Conservation (phyloP, 1,140 invertebrate genomes). For the Brachionus rotundiformis region DNA sequence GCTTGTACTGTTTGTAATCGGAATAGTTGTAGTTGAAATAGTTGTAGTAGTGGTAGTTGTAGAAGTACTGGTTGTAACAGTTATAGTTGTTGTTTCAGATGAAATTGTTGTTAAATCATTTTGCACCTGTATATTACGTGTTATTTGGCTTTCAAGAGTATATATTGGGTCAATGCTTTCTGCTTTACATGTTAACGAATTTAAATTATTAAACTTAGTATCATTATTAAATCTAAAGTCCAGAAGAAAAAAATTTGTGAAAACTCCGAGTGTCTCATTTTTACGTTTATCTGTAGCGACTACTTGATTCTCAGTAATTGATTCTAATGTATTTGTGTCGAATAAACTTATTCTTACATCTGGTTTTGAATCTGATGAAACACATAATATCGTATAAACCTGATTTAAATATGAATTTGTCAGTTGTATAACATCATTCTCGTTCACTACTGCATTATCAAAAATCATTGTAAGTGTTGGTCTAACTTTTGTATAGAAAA, state of each 20-base stretch:
- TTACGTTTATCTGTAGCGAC: not conserved
- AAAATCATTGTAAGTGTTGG: not conserved
- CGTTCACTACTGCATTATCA: not conserved
- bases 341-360: not conserved
- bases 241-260: not conserved
- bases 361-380: not conserved
- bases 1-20: too few species aligned
- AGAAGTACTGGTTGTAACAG: not conserved
- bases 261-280: not conserved
- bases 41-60: not conserved
- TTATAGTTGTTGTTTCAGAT: not conserved
- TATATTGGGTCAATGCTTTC: not conserved
- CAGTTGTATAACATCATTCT: not conserved
- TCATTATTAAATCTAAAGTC: slow-evolving; percentile 19
- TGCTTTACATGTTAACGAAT: slow-evolving; percentile 2
- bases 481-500: not conserved
- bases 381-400: not conserved
- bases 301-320: not conserved
- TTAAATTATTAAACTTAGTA: not conserved
- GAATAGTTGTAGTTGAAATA: too few species aligned
- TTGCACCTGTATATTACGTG: not conserved
- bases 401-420: not conserved
- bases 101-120: not conserved
- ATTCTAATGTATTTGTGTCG: not conserved
- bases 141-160: not conserved